A percentile compares a stretch with the other conserved stretches of the same genome.
Evolutionary conservation across 2,113 vertebrate genomes (phyloP).

Genomic region (Puntigrus tetrazona): DNA sequence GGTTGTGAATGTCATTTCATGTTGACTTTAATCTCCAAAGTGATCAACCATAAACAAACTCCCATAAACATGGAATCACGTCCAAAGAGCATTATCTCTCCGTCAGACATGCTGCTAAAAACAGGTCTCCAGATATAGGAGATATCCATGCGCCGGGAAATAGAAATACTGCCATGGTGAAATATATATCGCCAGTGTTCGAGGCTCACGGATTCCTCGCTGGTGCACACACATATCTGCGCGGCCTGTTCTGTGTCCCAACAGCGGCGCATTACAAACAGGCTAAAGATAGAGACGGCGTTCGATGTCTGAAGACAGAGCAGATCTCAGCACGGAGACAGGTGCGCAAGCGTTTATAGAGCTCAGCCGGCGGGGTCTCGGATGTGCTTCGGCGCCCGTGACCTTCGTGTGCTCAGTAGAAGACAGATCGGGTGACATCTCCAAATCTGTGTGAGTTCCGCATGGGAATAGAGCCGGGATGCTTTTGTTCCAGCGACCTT

Average conservation of each 20-base stretch:
- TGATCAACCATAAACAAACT: not conserved
- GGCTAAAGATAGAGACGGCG: not conserved
- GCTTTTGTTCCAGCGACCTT: not conserved
- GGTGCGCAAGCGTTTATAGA: not conserved
- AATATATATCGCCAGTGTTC: not conserved
- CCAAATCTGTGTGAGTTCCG: not conserved
- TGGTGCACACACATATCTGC: not conserved
- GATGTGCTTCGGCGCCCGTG: not conserved
- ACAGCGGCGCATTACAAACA: not conserved
- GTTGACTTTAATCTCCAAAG: not conserved
- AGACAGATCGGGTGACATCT: not conserved
- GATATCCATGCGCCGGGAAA: not conserved
- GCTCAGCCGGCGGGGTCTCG: not conserved
- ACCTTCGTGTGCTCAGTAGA: not conserved
- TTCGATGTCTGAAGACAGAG: not conserved
- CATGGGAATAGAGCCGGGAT: not conserved
- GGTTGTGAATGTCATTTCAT: not conserved
- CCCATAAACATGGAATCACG: not conserved
- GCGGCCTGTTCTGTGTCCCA: not conserved
- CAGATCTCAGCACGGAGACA: not conserved
- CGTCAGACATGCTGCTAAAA: not conserved
- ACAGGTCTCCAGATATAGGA: conserved; percentile 1
- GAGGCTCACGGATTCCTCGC: not conserved
- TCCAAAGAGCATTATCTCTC: not conserved
- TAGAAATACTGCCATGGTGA: not conserved